A percentile compares a stretch with the other conserved stretches of the same genome.
Evolutionary conservation across 2,797 vertebrate genomes (phyloP).

Genomic region (Falco novaeseelandiae): DNA sequence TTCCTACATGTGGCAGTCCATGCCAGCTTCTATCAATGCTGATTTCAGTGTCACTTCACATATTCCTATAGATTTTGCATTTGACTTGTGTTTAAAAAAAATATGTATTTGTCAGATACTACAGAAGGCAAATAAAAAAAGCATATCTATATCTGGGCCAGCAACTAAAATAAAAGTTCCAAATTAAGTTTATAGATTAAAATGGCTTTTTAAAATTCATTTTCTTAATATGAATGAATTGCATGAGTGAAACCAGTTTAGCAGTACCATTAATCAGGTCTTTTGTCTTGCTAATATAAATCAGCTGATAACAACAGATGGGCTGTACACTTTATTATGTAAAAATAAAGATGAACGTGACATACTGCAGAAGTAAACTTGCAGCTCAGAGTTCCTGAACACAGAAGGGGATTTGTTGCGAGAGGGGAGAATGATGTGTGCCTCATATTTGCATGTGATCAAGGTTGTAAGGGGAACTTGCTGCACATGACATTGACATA

Average conservation of each 20-base stretch:
- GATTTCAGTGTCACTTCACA: not conserved
- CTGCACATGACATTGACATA: not conserved
- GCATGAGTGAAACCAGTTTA: conserved; percentile 21
- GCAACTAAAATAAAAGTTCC: conserved; percentile 5
- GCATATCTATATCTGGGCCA: not conserved
- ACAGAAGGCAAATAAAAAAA: not conserved
- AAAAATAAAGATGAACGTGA: conserved; percentile 64
- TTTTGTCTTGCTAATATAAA: conserved; percentile 40
- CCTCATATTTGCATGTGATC: conserved; percentile 22
- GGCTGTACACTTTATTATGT: conserved; percentile 47
- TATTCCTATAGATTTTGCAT: not conserved
- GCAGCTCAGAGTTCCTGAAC: conserved; percentile 31
- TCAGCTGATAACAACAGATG: conserved; percentile 47
- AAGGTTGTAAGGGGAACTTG: not conserved
- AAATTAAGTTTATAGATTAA: conserved; percentile 33
- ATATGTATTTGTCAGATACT: not conserved
- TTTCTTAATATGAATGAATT: conserved; percentile 52
- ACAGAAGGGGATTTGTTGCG: conserved; percentile 22
- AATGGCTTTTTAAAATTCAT: conserved; percentile 16
- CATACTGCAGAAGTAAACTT: conserved; percentile 38
- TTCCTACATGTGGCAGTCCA: not conserved
- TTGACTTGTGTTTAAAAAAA: not conserved
- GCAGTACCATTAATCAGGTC: conserved; percentile 36
- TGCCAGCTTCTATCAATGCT: not conserved
- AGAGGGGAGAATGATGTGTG: not conserved